Base-by-base conservation (phyloP, 2,113 vertebrate genomes). In the Podiceps cristatus region DNA sequence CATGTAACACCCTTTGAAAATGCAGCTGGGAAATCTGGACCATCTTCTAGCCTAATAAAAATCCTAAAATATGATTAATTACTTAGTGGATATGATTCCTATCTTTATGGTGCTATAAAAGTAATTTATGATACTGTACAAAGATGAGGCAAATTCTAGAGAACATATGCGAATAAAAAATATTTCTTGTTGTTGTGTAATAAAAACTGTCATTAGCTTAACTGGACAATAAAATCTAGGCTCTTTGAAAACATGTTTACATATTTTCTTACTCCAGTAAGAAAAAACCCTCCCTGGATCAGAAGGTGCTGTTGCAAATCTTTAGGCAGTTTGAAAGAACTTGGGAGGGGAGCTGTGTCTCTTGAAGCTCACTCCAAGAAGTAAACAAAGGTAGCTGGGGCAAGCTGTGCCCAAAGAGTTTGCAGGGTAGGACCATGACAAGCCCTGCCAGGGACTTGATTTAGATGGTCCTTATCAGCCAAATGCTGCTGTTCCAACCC, bases 371-470 rank as follows among this genome's bases (percentile, higher is more conserved):
- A 1, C 31, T 90, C 23, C 11, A 42, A 25, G 28, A 31, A 31
- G 11, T 35, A 19, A 66, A 55, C 5, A 74, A 13, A 10, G 5
- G 31, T n/a, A 85, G 9, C 10, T 67, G 33, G 17, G 59, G 6
- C 40, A 52, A 63, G 14, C 11, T 88, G 37, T 44, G 49, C 25
- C 2, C 1, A 44, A 44, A 15, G 50, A 28, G 22, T 6, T 45
- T 64, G 11, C 7, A 8, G 5, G 19, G n/a, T 25, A 56, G 63
- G 35, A 27, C 0, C 0, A 1, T n/a, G 88, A 42, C 5, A 50
- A 62, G 10, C 19, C 29, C 15, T 76, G 23, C 9, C 11, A n/a
- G 40, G 7, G 17, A 10, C 10, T 8, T 64, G n/a, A 22, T 55
- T 85, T 62, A 28, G 18, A 44, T 63, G 25, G 31, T 80, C 9